Base-by-base conservation (phyloP, 2,113 vertebrate genomes). In the Tympanuchus pallidicinctus region DNA sequence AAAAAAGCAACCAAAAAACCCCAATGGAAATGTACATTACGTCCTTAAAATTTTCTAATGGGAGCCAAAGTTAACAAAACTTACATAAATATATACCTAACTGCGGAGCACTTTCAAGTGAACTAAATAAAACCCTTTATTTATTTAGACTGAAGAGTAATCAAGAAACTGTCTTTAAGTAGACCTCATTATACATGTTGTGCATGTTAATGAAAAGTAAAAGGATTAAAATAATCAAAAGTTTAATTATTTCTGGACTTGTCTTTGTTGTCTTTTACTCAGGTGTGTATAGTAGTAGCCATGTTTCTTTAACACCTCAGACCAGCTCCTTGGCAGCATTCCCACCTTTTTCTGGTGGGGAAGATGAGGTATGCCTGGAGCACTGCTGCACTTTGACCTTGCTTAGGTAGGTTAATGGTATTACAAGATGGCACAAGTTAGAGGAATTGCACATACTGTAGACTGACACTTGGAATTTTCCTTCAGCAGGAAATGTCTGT, bases 351-450 rank as follows among this genome's bases (percentile, higher is more conserved):
- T n/a, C 47, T 92, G 47, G 54, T 0, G 3, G 47, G 43, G 52
- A 4, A 50, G 34, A 34, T 69, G 34, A 27, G 30, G 5, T 76
- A 28, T 87, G 88, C 92, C 91, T 92, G 71, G 28, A 95, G 87
- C 92, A 86, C 20, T 72, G n/a, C 20, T 90, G 48, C 84, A 67
- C 69, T 94, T 87, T 91, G 74, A 77, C 80, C 8, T 5, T 73
- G 61, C 64, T 84, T 90, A 74, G 24, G 66, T 66, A 63, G 82
- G 42, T 76, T 95, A 81, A 95, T 93, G 87, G 83, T 81, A 7
- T 66, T 92, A 52, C 89, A 89, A 93, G 89, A 94, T 95, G 89
- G 73, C 83, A 90, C 91, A 96, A 52, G 88, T 87, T 69, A 71
- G 25, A 93, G 43, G 38, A 92, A 28, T 79, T 78, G 32, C 60